Conservation (phyloP, 2,888 invertebrate species). For the Petrolisthes cinctipes region DNA sequence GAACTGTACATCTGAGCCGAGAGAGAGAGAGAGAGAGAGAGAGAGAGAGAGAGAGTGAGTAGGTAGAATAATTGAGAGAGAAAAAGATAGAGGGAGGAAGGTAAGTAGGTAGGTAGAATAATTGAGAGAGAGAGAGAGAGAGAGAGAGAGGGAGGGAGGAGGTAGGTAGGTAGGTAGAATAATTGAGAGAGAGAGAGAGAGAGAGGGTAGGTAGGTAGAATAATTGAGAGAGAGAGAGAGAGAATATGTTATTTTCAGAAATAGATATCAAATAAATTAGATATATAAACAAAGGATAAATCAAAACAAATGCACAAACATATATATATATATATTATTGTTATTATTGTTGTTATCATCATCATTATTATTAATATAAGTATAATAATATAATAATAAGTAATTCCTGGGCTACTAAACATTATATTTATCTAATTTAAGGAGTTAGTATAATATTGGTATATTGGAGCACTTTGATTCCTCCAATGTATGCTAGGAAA, state of each 20-base stretch:
- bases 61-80: background rate
- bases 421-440: too few species aligned
- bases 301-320: too few species aligned
- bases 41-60: background rate
- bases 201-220: background rate
- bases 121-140: background rate
- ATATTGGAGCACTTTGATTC: too few species aligned
- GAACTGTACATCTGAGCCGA: too few species aligned
- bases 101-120: background rate
- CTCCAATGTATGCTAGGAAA: too few species aligned
- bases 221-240: background rate
- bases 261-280: background rate
- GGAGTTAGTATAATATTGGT: too few species aligned
- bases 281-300: too few species aligned
- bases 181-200: background rate
- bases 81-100: background rate
- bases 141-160: background rate
- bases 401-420: too few species aligned
- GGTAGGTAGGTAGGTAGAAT: too few species aligned
- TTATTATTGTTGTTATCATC: slow-evolving; percentile 5
- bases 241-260: background rate
- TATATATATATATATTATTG: background rate
- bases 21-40: background rate
- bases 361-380: slow-evolving; percentile 10
- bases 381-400: too few species aligned